Base-by-base conservation (phyloP, 2,888 invertebrate species). In the Agonopterix alstromeriana region DNA sequence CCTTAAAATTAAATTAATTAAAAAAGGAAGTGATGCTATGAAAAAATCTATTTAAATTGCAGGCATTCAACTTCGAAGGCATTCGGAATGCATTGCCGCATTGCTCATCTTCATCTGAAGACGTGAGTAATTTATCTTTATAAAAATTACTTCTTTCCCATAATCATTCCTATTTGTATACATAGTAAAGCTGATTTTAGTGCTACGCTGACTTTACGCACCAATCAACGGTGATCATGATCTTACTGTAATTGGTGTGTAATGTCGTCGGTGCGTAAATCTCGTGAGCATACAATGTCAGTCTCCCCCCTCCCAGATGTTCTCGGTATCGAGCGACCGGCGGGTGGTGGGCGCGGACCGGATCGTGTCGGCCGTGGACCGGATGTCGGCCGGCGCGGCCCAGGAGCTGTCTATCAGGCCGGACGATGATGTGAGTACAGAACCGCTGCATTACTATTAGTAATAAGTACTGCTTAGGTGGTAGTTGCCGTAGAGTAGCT, bases 391-490 rank as follows among this genome's bases (percentile, higher is more conserved):
- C 11, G 27, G 54, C 2, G 68, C 70, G 8, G 54, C 60, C 10
- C 48, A 52, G 2, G 55, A 57, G 0, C 43, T 65, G 36, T 57
- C 57, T 8, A 65, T 68, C 36, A 65, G 70, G 8, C 69, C 71
- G 0, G 79, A 81, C 45, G 78, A 82, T 48, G 27, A 27, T 27
- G 82, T 82, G 57, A 73, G 76, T 70, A 51, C 46, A 3, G 8
- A 10, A 0, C 11, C 41, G 1, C 12, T 14, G 8, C 2, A 9
- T 11, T 10, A 42, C 42, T 11, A 12, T 3, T 46, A 4, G 42
- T 27, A 5, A 7, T 27, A 5, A 5, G 5, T 27, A 5, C 27
- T 27, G 27, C 27, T 27, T 5, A 27, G 27, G 7, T 5, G 27
- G 1, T 27, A 27, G 7, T 27, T 7, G 27, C 5, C 7, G 27